These are phyloP conservation scores for Ephestia elutella DNA, from an alignment of 1,140 invertebrate genomes.

Conservation along the genomic window DNA sequence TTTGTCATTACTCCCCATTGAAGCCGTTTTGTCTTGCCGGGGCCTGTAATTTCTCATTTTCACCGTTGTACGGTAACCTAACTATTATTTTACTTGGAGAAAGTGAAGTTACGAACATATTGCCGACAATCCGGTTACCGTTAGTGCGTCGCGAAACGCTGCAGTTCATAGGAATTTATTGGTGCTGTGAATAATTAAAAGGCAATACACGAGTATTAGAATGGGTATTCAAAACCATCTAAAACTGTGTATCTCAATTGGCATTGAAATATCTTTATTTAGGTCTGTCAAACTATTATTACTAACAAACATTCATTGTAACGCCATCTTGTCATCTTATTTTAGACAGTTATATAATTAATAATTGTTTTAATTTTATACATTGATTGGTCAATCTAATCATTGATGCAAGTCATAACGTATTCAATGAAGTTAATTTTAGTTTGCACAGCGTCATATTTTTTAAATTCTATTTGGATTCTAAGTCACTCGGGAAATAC, in stretches of 20 bases:
- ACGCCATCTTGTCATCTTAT: too few species aligned
- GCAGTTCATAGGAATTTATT: neutral
- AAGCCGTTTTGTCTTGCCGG: conserved; percentile 15
- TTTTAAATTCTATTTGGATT: too few species aligned
- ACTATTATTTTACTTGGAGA: conserved; percentile 42
- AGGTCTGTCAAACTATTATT: conserved; percentile 5
- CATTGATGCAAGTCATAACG: too few species aligned
- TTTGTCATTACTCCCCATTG: conserved; percentile 13
- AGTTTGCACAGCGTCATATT: too few species aligned
- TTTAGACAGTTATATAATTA: too few species aligned
- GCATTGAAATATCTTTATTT: too few species aligned
- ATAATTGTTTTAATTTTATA: too few species aligned
- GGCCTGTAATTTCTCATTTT: conserved; percentile 39
- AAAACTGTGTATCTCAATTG: too few species aligned
- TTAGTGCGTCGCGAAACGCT: conserved; percentile 1
- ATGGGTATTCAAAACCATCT: neutral
- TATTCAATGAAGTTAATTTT: too few species aligned
- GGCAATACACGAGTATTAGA: conserved; percentile 1
- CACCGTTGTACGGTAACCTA: conserved; percentile 32
- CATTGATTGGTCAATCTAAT: too few species aligned
- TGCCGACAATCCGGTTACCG: conserved; percentile 6
- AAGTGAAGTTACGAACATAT: conserved; percentile 22
- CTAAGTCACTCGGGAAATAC: too few species aligned
- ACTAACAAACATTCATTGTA: too few species aligned
- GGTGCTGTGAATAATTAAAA: neutral